Evolutionary conservation across 2,888 invertebrate species (phyloP), one percentile per base, ranked within the genome.

Genomic region (Melinopterus prodromus): DNA sequence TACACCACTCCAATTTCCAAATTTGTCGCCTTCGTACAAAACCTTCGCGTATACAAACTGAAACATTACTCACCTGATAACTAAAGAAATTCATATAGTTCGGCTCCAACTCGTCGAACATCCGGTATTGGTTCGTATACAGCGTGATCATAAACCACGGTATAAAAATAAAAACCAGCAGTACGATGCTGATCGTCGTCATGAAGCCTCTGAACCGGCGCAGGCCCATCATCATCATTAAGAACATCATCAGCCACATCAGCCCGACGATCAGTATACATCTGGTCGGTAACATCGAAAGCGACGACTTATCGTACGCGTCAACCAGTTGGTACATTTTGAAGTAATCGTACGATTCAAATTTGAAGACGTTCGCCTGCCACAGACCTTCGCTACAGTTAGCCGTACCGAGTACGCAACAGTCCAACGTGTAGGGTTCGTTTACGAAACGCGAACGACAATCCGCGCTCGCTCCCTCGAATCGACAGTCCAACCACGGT

Each of bases 1-100:
- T n/a, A n/a, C n/a, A n/a, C n/a, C n/a, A n/a, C n/a, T n/a, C n/a
- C n/a, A n/a, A n/a, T n/a, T n/a, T 80, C 78, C 71, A 80, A 77
- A 79, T 77, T 80, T 77, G 80, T 81, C 75, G 82, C 81, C 80
- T 83, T 83, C 82, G 1, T 69, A n/a, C 70, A 69, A 69, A 15
- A n/a, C 14, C 15, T 15, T 69, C 1, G 4, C 4, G 1, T 26
- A 26, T 26, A 26, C 26, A 1, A 26, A 26, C 26, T 26, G 3
- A 26, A 26, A 36, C 26, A n/a, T n/a, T 16, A 72, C 16, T 53
- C 74, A 79, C 79, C 72, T 69, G 53, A 70, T 78, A 80, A 69
- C 78, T 26, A 3, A 80, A 16, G 16, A 80, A 69, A 80, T 76
- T 15, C n/a, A 35, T 76, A 37, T 71, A 80, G 37, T 76, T 38